Base-by-base conservation (phyloP, 1,140 invertebrate genomes). In the Cylas formicarius region DNA sequence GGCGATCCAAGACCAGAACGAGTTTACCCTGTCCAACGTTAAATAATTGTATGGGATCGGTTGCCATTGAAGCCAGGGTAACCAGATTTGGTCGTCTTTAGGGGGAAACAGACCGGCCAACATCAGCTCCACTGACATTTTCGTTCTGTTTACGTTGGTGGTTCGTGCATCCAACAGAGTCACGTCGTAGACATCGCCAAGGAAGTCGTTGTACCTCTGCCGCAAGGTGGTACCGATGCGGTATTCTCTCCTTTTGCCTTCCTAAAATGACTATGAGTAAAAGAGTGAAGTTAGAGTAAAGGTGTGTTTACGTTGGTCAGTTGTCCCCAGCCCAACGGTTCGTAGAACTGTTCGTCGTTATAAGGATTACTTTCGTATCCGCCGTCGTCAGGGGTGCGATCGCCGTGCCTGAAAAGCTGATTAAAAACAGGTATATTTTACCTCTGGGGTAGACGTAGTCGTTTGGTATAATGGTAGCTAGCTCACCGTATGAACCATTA, bases 181-280 rank as follows among this genome's bases (percentile, higher is more conserved):
- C n/a, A 63, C 58, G 14, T 43, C 39, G 24, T 36, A 52, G 3
- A 35, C 41, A 11, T 32, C 19, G 7, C 72, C 73, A 22, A 84
- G 56, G 58, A 80, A 81, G 37, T 66, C 48, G 31, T 68, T 60
- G 55, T 84, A 84, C 44, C 76, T 68, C 44, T 71, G 55, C 45
- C 79, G 67, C 23, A 84, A 54, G 57, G 68, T 79, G 39, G 70
- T 52, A 14, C 82, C 82, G 52, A 75, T 69, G 55, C 73, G 66
- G 56, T 75, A 83, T 36, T 78, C 73, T 42, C 74, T 48, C 22
- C 13, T 22, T 38, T 51, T 54, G 2, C 52, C 52, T 34, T 42
- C 22, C 52, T 53, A 17, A 36, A 17, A 27, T n/a, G n/a, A n/a
- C n/a, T n/a, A n/a, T n/a, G n/a, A n/a, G n/a, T n/a, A n/a, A n/a